phyloP scores from a whole-genome alignment of 2,888 invertebrate species.

The Boloria euphrosyne region DNA sequence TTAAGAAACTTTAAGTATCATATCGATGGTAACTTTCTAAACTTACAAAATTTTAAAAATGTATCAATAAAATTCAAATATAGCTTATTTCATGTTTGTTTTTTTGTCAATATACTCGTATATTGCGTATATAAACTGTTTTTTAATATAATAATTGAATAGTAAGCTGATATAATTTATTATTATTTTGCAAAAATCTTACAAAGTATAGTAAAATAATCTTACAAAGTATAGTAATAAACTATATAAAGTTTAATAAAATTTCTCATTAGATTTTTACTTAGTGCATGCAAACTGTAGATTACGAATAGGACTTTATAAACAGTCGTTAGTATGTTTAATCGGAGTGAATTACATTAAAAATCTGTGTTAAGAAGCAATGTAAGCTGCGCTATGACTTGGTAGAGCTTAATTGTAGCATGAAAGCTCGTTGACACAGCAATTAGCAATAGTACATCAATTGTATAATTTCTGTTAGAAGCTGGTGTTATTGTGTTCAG shows the following conservation, averaged over 20 bases:
- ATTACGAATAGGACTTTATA: constrained; percentile 10
- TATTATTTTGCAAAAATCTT: no score
- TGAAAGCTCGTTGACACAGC: constrained; percentile 17
- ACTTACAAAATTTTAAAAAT: no score
- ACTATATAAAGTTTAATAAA: background rate
- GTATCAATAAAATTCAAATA: no score
- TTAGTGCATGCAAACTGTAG: background rate
- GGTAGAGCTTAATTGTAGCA: constrained; percentile 7
- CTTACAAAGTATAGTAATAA: background rate
- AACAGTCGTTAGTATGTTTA: constrained; percentile 13
- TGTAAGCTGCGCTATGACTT: constrained; percentile 15
- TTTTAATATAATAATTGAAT: no score
- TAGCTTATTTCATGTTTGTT: no score
- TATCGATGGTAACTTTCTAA: background rate
- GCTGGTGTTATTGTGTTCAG: background rate
- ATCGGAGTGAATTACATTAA: constrained; percentile 11
- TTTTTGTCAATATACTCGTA: no score
- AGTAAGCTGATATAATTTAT: no score
- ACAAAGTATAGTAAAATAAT: no score
- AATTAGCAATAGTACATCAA: constrained; percentile 1
- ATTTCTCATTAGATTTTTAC: background rate
- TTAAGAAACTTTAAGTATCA: background rate
- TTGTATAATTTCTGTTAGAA: background rate
- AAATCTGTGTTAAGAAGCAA: constrained; percentile 11
- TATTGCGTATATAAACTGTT: no score